These are phyloP conservation scores for Drosophila merina DNA, from an alignment of 2,888 invertebrate genomes.

Conservation along the genomic window DNA sequence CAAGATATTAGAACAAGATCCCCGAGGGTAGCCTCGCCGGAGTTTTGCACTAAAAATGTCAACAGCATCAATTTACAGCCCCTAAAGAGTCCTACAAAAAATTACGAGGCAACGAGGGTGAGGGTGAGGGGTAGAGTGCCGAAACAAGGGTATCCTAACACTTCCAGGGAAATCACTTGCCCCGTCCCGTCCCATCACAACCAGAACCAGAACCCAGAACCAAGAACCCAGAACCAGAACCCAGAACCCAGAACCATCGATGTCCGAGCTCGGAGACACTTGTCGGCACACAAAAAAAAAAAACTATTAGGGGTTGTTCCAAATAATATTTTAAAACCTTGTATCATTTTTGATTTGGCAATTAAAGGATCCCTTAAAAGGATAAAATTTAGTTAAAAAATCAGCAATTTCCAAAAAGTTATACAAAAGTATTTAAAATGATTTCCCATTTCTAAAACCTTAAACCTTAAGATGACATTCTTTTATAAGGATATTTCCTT, in stretches of 20 bases:
- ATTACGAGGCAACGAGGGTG: constrained; percentile 7
- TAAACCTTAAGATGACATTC: too few species aligned
- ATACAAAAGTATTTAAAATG: too few species aligned
- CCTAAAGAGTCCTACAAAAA: constrained; percentile 28
- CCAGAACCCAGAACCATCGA: not conserved
- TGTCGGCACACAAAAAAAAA: constrained; percentile 20
- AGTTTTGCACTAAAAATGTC: constrained; percentile 69
- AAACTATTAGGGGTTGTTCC: not conserved
- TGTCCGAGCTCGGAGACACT: constrained; percentile 32
- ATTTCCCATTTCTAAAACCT: too few species aligned
- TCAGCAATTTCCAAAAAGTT: too few species aligned
- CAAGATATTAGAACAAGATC: constrained; percentile 41
- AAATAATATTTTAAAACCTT: not conserved
- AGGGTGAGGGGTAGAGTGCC: constrained; percentile 24
- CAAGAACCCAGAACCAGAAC: not conserved
- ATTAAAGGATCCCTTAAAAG: too few species aligned
- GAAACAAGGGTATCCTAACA: constrained; percentile 64
- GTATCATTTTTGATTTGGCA: not conserved
- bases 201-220: constrained; percentile 9
- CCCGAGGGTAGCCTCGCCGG: constrained; percentile 14
- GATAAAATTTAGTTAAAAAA: too few species aligned
- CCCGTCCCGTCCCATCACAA: not conserved
- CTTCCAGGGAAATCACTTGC: constrained; percentile 70
- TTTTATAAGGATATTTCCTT: too few species aligned
- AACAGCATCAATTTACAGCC: constrained; percentile 68